Percentiles rank a stretch among this genome's conserved stretches.
Conservation (phyloP, 1,140 invertebrate species). For the Adoxophyes honmai region DNA sequence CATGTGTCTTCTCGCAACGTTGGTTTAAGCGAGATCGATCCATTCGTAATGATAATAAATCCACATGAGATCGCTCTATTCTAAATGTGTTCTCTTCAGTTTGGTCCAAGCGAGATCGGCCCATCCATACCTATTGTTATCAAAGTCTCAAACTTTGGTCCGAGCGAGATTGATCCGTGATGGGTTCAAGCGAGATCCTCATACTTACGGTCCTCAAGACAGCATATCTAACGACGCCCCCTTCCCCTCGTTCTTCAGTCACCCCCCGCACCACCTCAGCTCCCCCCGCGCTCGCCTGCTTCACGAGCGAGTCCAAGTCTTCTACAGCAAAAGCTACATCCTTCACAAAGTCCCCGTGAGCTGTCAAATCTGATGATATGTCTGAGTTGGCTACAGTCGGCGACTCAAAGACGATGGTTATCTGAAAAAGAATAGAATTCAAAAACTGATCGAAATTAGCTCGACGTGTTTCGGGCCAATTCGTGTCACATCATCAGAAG, state of each 20-base stretch:
- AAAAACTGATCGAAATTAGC: not conserved
- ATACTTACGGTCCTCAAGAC: slow-evolving; percentile 89
- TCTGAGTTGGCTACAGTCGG: slow-evolving; percentile 84
- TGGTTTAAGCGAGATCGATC: too few relatives aligned
- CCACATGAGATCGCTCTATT: too few relatives aligned
- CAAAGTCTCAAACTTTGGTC: too few relatives aligned
- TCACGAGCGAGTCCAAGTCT: slow-evolving; percentile 91
- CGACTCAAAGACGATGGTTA: slow-evolving; percentile 94
- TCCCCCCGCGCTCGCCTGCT: slow-evolving; percentile 87
- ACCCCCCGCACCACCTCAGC: slow-evolving; percentile 91
- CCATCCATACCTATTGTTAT: too few relatives aligned
- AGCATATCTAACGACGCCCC: slow-evolving; percentile 91
- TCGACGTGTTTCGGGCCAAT: too few relatives aligned
- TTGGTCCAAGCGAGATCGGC: too few relatives aligned
- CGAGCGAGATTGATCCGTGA: too few relatives aligned
- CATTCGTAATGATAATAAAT: too few relatives aligned
- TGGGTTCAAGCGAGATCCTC: too few relatives aligned
- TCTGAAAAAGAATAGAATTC: slow-evolving; percentile 74
- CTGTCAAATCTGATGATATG: slow-evolving; percentile 87
- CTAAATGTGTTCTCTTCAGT: too few relatives aligned
- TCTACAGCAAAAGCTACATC: slow-evolving; percentile 97
- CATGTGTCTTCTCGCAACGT: too few relatives aligned
- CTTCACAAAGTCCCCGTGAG: slow-evolving; percentile 98
- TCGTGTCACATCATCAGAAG: too few relatives aligned
- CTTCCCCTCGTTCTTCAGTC: slow-evolving; percentile 91